A percentile compares a stretch with the other conserved stretches of the same genome.
Conservation (phyloP, 2,797 vertebrate species). For the Poliocrania exsul region DNA sequence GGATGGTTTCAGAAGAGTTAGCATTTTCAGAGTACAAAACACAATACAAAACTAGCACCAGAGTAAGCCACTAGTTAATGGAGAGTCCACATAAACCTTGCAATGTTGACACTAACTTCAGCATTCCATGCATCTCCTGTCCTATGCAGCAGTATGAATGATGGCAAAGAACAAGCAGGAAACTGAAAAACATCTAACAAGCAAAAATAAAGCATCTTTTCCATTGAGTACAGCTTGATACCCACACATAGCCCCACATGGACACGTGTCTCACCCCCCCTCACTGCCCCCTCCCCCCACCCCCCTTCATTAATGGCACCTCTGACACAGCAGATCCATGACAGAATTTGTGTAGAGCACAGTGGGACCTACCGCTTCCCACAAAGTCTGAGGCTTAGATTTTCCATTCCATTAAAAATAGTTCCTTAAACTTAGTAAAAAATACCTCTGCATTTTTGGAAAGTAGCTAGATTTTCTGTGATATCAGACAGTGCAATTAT, state of each 20-base stretch:
- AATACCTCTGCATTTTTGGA: neutral
- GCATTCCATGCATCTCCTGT: neutral
- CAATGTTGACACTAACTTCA: neutral
- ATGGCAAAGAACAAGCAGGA: neutral
- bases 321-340: neutral
- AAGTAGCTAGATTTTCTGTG: neutral
- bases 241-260: neutral
- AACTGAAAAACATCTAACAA: neutral
- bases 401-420: neutral
- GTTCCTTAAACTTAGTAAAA: neutral
- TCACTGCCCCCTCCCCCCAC: too few relatives aligned
- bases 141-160: neutral
- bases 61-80: neutral
- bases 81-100: neutral
- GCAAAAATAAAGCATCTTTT: neutral
- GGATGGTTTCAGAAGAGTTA: neutral
- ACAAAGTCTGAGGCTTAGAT: neutral
- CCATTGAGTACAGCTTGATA: neutral
- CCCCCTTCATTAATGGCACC: neutral
- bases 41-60: neutral
- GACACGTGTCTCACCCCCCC: neutral
- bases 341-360: neutral
- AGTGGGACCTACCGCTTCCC: neutral
- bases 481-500: neutral
- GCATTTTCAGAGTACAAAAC: neutral